Percentiles rank a stretch among this genome's conserved stretches.
phyloP scores from a whole-genome alignment of 2,113 vertebrate species.

The Cynoglossus semilaevis region DNA sequence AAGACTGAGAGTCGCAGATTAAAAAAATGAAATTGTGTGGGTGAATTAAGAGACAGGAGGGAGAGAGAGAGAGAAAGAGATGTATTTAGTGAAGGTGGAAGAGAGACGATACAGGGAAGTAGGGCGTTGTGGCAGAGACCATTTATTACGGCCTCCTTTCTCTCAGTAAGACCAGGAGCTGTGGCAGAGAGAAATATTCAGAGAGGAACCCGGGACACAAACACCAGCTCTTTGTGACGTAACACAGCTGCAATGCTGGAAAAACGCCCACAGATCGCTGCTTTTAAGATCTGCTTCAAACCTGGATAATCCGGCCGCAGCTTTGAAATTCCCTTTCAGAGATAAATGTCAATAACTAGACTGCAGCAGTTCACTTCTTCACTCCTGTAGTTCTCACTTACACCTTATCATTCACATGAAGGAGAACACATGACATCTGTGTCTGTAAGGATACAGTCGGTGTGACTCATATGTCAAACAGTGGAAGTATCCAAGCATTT shows the following conservation, averaged over 20 bases:
- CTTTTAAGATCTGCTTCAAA: slow-evolving; percentile 6
- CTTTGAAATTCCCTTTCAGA: slow-evolving; percentile 48
- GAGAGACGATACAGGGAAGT: slow-evolving; percentile 33
- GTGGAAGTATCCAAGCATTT: too few relatives aligned
- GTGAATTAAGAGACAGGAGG: slow-evolving; percentile 34
- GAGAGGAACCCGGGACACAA: slow-evolving; percentile 57
- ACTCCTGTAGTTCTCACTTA: too few relatives aligned
- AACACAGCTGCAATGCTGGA: slow-evolving; percentile 61
- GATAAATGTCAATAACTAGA: slow-evolving; percentile 40
- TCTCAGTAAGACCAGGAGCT: slow-evolving; percentile 46
- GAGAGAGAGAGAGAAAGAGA: slow-evolving; percentile 24
- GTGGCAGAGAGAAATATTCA: slow-evolving; percentile 67
- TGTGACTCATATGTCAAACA: too few relatives aligned
- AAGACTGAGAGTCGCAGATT: slow-evolving; percentile 24
- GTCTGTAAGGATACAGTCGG: too few relatives aligned
- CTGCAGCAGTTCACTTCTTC: too few relatives aligned
- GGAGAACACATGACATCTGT: too few relatives aligned
- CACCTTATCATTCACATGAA: too few relatives aligned
- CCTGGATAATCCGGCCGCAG: slow-evolving; percentile 15
- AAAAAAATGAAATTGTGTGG: slow-evolving; percentile 19
- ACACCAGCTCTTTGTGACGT: slow-evolving; percentile 54
- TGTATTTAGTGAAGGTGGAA: slow-evolving; percentile 7
- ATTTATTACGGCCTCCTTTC: slow-evolving; percentile 60
- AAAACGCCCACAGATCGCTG: slow-evolving; percentile 38
- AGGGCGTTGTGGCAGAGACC: slow-evolving; percentile 44